Evolutionary conservation across 2,797 vertebrate species (phyloP), one percentile per base, ranked within the genome.

Genomic region (Sphaeramia orbicularis): DNA sequence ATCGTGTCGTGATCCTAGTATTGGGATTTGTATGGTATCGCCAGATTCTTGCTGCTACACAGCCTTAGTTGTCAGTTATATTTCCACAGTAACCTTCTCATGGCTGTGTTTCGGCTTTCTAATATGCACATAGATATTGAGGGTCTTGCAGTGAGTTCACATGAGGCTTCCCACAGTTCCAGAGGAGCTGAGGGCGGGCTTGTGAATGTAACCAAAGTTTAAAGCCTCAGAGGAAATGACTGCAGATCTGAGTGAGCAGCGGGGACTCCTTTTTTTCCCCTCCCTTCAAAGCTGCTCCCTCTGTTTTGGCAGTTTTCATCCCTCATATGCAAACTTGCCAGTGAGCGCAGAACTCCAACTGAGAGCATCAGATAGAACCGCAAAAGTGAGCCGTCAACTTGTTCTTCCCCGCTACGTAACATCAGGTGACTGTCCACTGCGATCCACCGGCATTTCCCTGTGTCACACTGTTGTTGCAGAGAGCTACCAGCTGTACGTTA

Each of bases 401-500:
- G 14, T 30, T 14, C 24, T 24, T 24, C 21, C 12, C 21, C 49
- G 47, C 24, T 24, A 13, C 14, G 44, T 13, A 47, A 24, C 11
- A 47, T 47, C 21, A 24, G 21, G 21, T 24, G 21, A 24, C 21
- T 24, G 21, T 21, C 11, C 10, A 13, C 18, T 13, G 19, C 4
- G 10, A 40, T 30, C 2, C 15, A 19, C 7, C 14, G n/a, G 12
- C n/a, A 37, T 14, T 38, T 36, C 18, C 41, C 6, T 18, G 15
- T 53, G 7, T 16, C 40, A n/a, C 44, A 9, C 37, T 4, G 10
- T 35, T 54, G 11, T 51, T 81, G 42, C 90, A 98, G 97, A 96
- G 83, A 96, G 95, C 89, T 97, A 97, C 91, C 96, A 96, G 19
- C 85, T 98, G 0, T 98, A 97, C 19, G 96, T 98, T 59, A 95